A percentile compares a stretch with the other conserved stretches of the same genome.
Conservation (phyloP, 2,888 invertebrate genomes). For the Ctena decussata region DNA sequence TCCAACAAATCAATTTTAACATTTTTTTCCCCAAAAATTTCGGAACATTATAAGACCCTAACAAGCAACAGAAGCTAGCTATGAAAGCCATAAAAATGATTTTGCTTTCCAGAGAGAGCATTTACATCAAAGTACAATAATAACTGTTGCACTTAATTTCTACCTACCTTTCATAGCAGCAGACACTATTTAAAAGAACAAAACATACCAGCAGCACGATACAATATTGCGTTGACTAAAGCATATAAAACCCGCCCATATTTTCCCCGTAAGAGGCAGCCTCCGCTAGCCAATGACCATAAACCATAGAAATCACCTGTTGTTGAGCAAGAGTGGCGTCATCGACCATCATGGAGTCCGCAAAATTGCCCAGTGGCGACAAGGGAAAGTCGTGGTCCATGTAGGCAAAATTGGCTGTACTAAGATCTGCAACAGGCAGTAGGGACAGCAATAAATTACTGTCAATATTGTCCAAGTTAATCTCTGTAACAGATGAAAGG, state of each 20-base stretch:
- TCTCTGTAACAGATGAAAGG: constrained; percentile 67
- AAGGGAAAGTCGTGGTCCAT: constrained; percentile 76
- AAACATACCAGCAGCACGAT: not conserved
- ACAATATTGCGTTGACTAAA: not conserved
- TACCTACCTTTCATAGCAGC: not conserved
- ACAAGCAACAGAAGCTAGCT: too few species aligned
- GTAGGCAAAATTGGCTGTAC: constrained; percentile 76
- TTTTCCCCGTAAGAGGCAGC: not conserved
- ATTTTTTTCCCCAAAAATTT: too few species aligned
- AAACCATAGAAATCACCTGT: constrained; percentile 68
- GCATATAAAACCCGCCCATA: not conserved
- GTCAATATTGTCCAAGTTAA: constrained; percentile 73
- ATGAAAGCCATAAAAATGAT: too few species aligned
- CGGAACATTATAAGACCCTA: too few species aligned
- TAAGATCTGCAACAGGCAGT: constrained; percentile 76
- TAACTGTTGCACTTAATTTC: too few species aligned
- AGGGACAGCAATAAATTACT: constrained; percentile 74
- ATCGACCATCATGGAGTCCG: constrained; percentile 68
- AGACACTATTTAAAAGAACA: not conserved
- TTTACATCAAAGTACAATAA: too few species aligned
- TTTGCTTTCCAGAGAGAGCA: too few species aligned
- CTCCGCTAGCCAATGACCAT: constrained; percentile 1
- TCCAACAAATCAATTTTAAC: too few species aligned
- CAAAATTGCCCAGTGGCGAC: constrained; percentile 63
- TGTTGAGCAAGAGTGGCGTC: constrained; percentile 80